phyloP scores from a whole-genome alignment of 2,797 vertebrate species.

The Microtus obscurus region DNA sequence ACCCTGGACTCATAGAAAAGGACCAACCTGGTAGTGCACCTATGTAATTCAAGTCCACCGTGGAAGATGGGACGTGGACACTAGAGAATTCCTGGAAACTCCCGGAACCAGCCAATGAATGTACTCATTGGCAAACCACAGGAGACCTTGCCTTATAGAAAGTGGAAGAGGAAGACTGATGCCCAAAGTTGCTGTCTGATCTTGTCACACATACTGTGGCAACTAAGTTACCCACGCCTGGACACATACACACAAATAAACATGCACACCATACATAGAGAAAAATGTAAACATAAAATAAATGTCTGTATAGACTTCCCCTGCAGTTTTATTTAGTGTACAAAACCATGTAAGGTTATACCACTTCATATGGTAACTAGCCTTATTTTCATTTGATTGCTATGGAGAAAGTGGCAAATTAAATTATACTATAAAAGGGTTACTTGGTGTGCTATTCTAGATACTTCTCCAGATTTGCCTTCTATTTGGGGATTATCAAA shows the following conservation, averaged over 20 bases:
- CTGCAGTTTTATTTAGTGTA: conserved; percentile 18
- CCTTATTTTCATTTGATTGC: not conserved
- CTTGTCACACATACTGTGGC: not conserved
- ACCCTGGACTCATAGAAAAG: too few relatives aligned
- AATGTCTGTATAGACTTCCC: too few relatives aligned
- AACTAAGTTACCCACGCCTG: not conserved
- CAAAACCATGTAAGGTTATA: conserved; percentile 31
- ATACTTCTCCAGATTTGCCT: not conserved
- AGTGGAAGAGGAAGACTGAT: not conserved
- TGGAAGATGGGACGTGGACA: not conserved
- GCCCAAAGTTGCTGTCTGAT: not conserved
- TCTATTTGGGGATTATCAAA: conserved; percentile 27
- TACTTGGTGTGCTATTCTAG: not conserved
- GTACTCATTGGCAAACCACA: not conserved
- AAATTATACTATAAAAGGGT: not conserved
- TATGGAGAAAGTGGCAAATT: not conserved
- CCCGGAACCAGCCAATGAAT: not conserved
- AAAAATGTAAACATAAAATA: not conserved
- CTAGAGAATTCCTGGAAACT: not conserved
- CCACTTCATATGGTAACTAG: not conserved
- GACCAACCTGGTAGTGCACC: not conserved
- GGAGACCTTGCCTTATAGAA: not conserved
- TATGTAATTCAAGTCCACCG: too few relatives aligned
- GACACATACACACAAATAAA: not conserved
- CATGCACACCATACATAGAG: not conserved